Evolutionary conservation across 2,797 vertebrate species (phyloP).

Genomic region (Coreius guichenoti): DNA sequence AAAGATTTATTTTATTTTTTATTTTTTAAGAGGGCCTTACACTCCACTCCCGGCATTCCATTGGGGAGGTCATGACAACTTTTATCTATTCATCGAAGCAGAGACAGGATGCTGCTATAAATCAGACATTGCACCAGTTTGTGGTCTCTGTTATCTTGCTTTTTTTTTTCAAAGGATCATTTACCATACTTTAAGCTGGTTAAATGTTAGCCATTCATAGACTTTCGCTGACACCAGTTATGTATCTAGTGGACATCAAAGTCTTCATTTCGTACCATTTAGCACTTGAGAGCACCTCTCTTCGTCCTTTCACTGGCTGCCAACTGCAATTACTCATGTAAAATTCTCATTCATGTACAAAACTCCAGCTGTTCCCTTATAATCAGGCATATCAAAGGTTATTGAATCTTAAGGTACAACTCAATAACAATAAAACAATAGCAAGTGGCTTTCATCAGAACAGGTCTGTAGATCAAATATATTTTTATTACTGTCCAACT

Average conservation of each 20-base stretch:
- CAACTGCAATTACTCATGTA: background rate
- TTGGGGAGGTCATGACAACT: conserved; percentile 3
- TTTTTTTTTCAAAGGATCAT: background rate
- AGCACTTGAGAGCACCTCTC: conserved; percentile 1
- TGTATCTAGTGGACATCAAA: conserved; percentile 23
- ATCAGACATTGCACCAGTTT: conserved; percentile 27
- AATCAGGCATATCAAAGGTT: conserved; percentile 23
- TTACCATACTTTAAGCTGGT: background rate
- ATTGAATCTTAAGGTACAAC: background rate
- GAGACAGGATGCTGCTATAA: conserved; percentile 16
- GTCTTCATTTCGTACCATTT: conserved; percentile 1
- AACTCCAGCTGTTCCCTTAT: conserved; percentile 3
- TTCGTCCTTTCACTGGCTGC: background rate
- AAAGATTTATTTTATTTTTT: conserved; percentile 64
- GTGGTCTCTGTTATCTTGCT: conserved; percentile 9
- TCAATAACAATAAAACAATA: conserved; percentile 22
- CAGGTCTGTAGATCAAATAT: background rate
- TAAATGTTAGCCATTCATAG: conserved; percentile 17
- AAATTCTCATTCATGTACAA: conserved; percentile 4
- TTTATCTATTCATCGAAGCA: conserved; percentile 7
- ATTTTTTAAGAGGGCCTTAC: conserved; percentile 23
- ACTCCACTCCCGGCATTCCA: conserved; percentile 19
- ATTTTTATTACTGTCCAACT: background rate
- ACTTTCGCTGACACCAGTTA: background rate
- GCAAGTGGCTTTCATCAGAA: conserved; percentile 5